Base-by-base conservation (phyloP, 2,797 vertebrate genomes). In the Pteronotus mesoamericanus region DNA sequence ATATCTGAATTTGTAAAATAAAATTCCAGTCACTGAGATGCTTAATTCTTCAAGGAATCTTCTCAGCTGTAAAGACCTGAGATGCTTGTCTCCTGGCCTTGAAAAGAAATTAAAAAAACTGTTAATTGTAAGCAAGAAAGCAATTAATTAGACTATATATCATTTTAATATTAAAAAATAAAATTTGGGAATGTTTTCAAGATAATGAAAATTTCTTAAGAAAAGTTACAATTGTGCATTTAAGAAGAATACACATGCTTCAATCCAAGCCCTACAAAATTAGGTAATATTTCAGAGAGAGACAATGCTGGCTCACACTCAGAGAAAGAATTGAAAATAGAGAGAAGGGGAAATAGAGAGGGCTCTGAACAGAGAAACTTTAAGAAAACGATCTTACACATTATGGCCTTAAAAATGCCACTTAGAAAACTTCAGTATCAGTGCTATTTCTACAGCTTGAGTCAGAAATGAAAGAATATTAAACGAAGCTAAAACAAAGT, bases 1-100 rank as follows among this genome's bases (percentile, higher is more conserved):
- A 9, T 51, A 90, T 46, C 11, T 51, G 34, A 89, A 86, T 95
- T 71, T 92, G 37, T 24, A 85, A 93, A 84, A 93, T n/a, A 66
- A 85, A 94, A 86, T 92, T 61, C 26, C 32, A 94, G 80, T 74
- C 78, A 92, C 1, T 3, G 26, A 96, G 97, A 66, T 89, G 18
- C 80, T 55, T 51, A 29, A 79, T 95, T 89, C 91, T 97, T 99
- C 98, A 99, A 44, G 99, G 99, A 97, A 99, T 99, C 98, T 98
- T 99, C 96, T 99, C 99, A 9, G 99, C 98, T 94, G 95, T 97
- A 68, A 99, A 98, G 22, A 98, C 97, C 97, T 98, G 98, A 95
- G 99, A 99, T 97, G 98, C 99, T 89, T 74, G 91, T 95, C 99
- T 98, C 37, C 98, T 96, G 44, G 96, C 98, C 99, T 99, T 98